Percentiles rank a stretch among this genome's conserved stretches.
phyloP scores from a whole-genome alignment of 1,140 invertebrate species.

The Agraylea sexmaculata region DNA sequence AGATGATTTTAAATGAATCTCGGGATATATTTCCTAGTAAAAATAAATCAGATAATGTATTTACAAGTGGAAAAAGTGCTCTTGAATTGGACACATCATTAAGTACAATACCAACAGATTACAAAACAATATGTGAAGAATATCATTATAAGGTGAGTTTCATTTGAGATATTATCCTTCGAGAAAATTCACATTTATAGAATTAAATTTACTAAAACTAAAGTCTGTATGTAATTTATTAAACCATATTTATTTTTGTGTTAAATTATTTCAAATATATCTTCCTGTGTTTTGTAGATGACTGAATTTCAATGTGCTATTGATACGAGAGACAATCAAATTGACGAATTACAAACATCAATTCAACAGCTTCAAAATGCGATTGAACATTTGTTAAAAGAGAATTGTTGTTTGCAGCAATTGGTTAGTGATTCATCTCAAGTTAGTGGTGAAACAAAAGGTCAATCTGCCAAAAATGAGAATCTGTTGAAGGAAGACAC shows the following conservation, averaged over 20 bases:
- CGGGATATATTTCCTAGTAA: conserved; percentile 25
- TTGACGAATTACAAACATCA: conserved; percentile 47
- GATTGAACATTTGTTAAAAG: conserved; percentile 44
- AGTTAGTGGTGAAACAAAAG: conserved; percentile 35
- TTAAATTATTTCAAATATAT: not conserved
- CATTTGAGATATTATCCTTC: not conserved
- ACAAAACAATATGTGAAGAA: conserved; percentile 39
- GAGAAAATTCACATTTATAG: not conserved
- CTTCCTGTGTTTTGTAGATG: conserved; percentile 34
- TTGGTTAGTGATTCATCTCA: conserved; percentile 41
- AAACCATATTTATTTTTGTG: not conserved
- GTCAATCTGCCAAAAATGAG: conserved; percentile 33
- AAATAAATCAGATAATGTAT: conserved; percentile 21
- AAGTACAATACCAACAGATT: conserved; percentile 36
- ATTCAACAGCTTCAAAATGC: conserved; percentile 48
- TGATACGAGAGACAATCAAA: conserved; percentile 42
- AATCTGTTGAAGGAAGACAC: conserved; percentile 33
- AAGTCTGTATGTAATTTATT: not conserved
- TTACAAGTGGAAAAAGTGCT: conserved; percentile 26
- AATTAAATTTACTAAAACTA: no score
- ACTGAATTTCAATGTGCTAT: conserved; percentile 48
- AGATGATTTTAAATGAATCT: conserved; percentile 31
- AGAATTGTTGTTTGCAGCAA: conserved; percentile 48
- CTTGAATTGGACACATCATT: conserved; percentile 32
- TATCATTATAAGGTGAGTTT: conserved; percentile 33